Evolutionary conservation across 2,888 invertebrate genomes (phyloP).

Genomic region (Margaritifera margaritifera): DNA sequence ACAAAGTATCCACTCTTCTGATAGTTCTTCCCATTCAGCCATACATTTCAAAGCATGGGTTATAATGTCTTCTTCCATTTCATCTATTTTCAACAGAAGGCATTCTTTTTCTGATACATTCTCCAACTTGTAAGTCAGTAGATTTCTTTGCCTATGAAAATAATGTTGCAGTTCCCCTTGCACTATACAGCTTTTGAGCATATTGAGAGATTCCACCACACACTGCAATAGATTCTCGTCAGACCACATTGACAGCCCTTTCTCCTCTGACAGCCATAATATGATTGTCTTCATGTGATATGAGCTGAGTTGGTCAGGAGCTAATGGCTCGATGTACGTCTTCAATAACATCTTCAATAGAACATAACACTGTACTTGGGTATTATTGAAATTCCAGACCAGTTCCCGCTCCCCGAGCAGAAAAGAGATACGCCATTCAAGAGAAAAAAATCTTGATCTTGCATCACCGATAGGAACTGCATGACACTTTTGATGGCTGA

Average conservation of each 20-base stretch:
- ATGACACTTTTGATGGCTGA: slow-evolving; percentile 10
- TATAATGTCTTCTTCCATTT: neutral
- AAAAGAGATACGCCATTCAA: slow-evolving; percentile 17
- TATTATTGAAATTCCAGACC: slow-evolving; percentile 19
- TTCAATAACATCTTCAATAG: slow-evolving; percentile 8
- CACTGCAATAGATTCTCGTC: slow-evolving; percentile 7
- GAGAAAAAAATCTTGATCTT: neutral
- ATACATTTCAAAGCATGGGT: neutral
- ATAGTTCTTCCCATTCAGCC: neutral
- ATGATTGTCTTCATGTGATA: slow-evolving; percentile 16
- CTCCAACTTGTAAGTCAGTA: slow-evolving; percentile 13
- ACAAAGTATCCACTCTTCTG: neutral
- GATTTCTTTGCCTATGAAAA: slow-evolving; percentile 11
- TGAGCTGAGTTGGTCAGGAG: slow-evolving; percentile 12
- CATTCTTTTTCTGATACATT: neutral
- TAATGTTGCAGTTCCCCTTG: slow-evolving; percentile 7
- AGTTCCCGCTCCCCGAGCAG: slow-evolving; percentile 16
- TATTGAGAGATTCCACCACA: slow-evolving; percentile 1
- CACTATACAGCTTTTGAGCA: slow-evolving; percentile 1
- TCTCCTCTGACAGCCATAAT: slow-evolving; percentile 16
- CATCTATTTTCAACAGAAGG: slow-evolving; percentile 3
- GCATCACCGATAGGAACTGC: slow-evolving; percentile 16
- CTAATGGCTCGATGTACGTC: slow-evolving; percentile 3
- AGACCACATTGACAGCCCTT: slow-evolving; percentile 3
- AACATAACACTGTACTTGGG: slow-evolving; percentile 16